Percentiles rank a stretch among this genome's conserved stretches.
These are phyloP conservation scores for Tapirus indicus DNA, from an alignment of 2,797 vertebrate species.

Conservation along the genomic window DNA sequence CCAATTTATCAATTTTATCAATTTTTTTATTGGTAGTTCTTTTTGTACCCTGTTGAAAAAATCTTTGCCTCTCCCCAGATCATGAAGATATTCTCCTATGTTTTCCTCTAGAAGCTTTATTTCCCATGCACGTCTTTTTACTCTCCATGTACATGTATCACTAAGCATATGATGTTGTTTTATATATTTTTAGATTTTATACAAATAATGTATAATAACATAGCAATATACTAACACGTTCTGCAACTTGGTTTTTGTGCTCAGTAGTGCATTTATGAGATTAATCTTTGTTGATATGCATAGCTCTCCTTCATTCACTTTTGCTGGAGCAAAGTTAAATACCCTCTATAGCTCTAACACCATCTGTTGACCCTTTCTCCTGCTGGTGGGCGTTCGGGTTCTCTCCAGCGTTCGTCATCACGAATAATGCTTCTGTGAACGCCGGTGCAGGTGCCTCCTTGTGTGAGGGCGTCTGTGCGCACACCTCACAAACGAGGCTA, in stretches of 20 bases:
- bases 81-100: not conserved
- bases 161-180: not conserved
- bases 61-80: not conserved
- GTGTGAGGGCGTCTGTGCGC: not conserved
- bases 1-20: not conserved
- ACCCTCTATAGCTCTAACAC: rapidly evolving
- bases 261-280: not conserved
- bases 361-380: not conserved
- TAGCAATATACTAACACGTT: not conserved
- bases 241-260: not conserved
- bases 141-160: not conserved
- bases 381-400: not conserved
- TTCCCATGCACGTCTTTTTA: not conserved
- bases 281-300: not conserved
- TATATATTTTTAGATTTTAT: not conserved
- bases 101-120: constrained; percentile 21
- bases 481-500: not conserved
- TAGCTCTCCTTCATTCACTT: not conserved
- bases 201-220: not conserved
- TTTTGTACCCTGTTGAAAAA: constrained; percentile 26
- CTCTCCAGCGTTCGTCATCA: not conserved
- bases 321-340: not conserved
- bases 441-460: too few relatives aligned
- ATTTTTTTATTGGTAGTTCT: not conserved
- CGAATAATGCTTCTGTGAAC: not conserved